These are phyloP conservation scores for Limonius californicus DNA, from an alignment of 1,140 invertebrate species.

Conservation along the genomic window DNA sequence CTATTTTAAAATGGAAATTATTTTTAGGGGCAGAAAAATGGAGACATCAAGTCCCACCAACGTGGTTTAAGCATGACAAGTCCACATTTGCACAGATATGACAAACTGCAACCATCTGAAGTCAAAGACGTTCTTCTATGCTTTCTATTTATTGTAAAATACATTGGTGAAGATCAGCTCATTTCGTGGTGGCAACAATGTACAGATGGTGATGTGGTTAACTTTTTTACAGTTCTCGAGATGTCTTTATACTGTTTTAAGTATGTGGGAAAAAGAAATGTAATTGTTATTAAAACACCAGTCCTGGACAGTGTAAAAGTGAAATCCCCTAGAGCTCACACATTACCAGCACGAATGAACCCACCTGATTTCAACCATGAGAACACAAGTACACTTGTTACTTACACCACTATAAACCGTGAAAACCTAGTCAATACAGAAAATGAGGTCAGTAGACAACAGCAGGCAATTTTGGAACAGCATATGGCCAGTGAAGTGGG, in stretches of 20 bases:
- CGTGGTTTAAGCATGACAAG: slow-evolving; percentile 57
- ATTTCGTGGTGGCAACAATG: slow-evolving; percentile 88
- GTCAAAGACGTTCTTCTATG: slow-evolving; percentile 86
- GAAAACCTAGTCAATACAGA: slow-evolving; percentile 55
- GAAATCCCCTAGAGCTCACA: slow-evolving; percentile 63
- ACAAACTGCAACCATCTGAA: slow-evolving; percentile 72
- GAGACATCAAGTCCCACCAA: slow-evolving; percentile 43
- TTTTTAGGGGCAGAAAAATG: slow-evolving; percentile 24
- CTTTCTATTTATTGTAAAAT: slow-evolving; percentile 87
- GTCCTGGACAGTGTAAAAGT: slow-evolving; percentile 49
- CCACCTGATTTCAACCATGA: slow-evolving; percentile 60
- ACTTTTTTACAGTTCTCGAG: slow-evolving; percentile 77
- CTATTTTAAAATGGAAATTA: slow-evolving; percentile 1
- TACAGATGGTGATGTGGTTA: slow-evolving; percentile 66
- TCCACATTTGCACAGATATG: slow-evolving; percentile 55
- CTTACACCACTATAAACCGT: slow-evolving; percentile 48
- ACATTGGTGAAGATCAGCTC: slow-evolving; percentile 83
- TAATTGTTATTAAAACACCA: slow-evolving; percentile 42
- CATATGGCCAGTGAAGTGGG: slow-evolving; percentile 89
- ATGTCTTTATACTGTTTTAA: slow-evolving; percentile 84
- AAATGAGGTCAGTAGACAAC: slow-evolving; percentile 56
- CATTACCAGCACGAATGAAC: slow-evolving; percentile 74
- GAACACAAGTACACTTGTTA: slow-evolving; percentile 54
- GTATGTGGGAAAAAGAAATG: slow-evolving; percentile 76
- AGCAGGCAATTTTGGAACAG: slow-evolving; percentile 73